Base-by-base conservation (phyloP, 2,113 vertebrate species). In the Montifringilla adamsi region DNA sequence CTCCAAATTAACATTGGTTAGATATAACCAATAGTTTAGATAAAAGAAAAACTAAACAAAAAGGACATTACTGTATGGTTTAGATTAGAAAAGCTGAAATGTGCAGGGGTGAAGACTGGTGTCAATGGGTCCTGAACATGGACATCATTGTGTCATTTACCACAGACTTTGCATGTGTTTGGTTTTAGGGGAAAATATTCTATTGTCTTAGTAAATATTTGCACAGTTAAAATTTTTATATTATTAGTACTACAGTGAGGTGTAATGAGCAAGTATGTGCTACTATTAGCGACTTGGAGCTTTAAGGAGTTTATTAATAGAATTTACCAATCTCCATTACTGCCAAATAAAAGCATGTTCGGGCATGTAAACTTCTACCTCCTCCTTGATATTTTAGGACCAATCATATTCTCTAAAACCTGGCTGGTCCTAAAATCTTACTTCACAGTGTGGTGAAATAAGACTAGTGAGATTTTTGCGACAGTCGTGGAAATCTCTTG, bases 401-500 rank as follows among this genome's bases (percentile, higher is more conserved):
- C 26, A 50, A 43, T 3, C 6, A 20, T 18, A 60, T 70, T 63
- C 41, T 13, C 31, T 22, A 56, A 27, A 58, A 63, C 27, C 15
- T 44, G 22, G 1, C 2, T 60, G 28, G 19, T 56, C 49, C 18
- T 69, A 56, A 56, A 82, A 69, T 31, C n/a, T 62, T 75, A 15
- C 37, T 79, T 86, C 47, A 53, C 9, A 39, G 9, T 63, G 26
- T 70, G 14, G 22, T 87, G 26, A 84, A 56, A 37, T 35, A 44
- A 84, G 35, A 47, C 12, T 10, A 15, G 37, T 17, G 30, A 67
- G 30, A 39, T 64, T 83, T 79, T 73, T 46, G 22, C 1, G 2
- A 33, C 19, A 60, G 0, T 15, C 12, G 14, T 31, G 28, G 49
- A 56, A 88, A 49, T 37, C 11, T 63, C 55, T 79, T 0, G 0